Evolutionary conservation across 2,888 invertebrate species (phyloP).

Genomic region (Diploptera punctata): DNA sequence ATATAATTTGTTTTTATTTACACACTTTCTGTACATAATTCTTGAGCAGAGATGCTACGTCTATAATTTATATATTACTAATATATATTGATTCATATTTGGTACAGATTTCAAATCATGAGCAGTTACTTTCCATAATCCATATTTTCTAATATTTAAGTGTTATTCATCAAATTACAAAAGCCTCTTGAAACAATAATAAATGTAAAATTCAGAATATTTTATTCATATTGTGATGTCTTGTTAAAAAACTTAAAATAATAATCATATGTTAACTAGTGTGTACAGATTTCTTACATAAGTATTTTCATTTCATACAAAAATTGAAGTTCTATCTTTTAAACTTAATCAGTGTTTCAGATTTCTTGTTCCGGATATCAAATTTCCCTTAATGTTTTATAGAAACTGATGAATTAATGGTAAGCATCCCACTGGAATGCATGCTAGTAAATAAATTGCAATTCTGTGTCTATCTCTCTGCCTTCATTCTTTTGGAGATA

Average conservation of each 20-base stretch:
- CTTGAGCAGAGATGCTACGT: too few species aligned
- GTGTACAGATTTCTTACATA: background rate
- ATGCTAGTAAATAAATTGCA: slow-evolving; percentile 3
- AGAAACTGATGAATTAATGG: background rate
- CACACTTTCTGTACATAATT: too few species aligned
- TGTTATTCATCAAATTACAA: background rate
- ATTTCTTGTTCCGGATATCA: too few species aligned
- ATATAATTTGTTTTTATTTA: too few species aligned
- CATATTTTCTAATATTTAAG: background rate
- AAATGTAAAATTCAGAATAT: too few species aligned
- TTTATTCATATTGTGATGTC: background rate
- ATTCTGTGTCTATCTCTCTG: slow-evolving; percentile 29
- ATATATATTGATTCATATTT: too few species aligned
- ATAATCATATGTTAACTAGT: background rate
- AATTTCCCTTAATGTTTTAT: background rate
- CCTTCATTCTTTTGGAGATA: slow-evolving; percentile 31
- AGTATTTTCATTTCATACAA: background rate
- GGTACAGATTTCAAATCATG: background rate
- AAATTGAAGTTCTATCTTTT: background rate
- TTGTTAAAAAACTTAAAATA: background rate
- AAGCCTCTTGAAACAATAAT: background rate
- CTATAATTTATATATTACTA: too few species aligned
- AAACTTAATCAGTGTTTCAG: background rate
- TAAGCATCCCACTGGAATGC: background rate
- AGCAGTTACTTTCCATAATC: background rate